phyloP scores from a whole-genome alignment of 2,797 vertebrate genomes.

The Echeneis naucrates region DNA sequence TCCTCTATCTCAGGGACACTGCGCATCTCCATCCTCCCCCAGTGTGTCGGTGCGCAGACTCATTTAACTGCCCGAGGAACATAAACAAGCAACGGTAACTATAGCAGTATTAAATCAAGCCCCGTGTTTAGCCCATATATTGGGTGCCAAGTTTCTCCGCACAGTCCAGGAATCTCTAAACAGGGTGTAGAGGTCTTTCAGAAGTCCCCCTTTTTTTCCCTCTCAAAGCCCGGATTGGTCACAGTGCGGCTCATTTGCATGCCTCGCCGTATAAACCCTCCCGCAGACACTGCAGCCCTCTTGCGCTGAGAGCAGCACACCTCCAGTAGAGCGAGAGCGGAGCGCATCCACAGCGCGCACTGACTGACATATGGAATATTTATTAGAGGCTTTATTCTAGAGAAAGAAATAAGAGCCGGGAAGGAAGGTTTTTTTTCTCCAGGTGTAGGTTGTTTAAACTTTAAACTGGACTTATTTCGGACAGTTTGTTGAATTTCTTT shows the following conservation, averaged over 20 bases:
- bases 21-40: slow-evolving; percentile 71
- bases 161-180: slow-evolving; percentile 85
- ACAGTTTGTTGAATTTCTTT: slow-evolving; percentile 57
- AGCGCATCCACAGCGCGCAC: slow-evolving; percentile 72
- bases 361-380: slow-evolving; percentile 73
- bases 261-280: slow-evolving; percentile 88
- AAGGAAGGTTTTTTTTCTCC: slow-evolving; percentile 7
- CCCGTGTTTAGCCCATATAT: slow-evolving; percentile 74
- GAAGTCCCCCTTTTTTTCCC: slow-evolving; percentile 67
- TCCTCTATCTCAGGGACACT: slow-evolving; percentile 85
- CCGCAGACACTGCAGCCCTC: slow-evolving; percentile 83
- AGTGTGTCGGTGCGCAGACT: slow-evolving; percentile 68
- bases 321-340: slow-evolving; percentile 59
- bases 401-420: slow-evolving; percentile 19
- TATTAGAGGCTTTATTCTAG: slow-evolving; percentile 41
- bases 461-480: slow-evolving; percentile 42
- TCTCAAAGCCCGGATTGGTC: slow-evolving; percentile 80
- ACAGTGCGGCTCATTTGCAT: slow-evolving; percentile 92
- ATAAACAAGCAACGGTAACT: slow-evolving; percentile 79
- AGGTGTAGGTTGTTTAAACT: slow-evolving; percentile 34
- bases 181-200: slow-evolving; percentile 83
- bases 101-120: slow-evolving; percentile 78
- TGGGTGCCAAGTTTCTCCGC: slow-evolving; percentile 78
- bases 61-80: slow-evolving; percentile 69
- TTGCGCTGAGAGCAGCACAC: slow-evolving; percentile 75